A percentile compares a stretch with the other conserved stretches of the same genome.
phyloP scores from a whole-genome alignment of 2,797 vertebrate genomes.

The Chrysocyon brachyurus region DNA sequence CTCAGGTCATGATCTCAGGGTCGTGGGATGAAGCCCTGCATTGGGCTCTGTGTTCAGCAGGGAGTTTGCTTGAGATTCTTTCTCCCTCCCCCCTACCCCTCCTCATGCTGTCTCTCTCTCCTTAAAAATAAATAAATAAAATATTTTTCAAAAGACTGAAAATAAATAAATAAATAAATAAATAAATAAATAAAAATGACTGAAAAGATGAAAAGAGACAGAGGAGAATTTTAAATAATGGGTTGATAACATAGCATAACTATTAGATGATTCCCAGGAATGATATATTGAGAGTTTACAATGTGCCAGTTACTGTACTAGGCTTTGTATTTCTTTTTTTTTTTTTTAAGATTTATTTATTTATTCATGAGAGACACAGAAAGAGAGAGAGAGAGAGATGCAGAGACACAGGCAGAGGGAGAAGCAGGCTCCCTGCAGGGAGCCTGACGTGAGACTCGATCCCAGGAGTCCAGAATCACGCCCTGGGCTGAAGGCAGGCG shows the following conservation, averaged over 20 bases:
- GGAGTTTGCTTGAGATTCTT: neutral
- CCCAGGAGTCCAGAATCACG: too few species aligned
- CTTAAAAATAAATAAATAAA: neutral
- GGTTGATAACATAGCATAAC: neutral
- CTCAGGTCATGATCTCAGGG: neutral
- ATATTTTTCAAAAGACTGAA: neutral
- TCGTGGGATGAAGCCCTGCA: neutral
- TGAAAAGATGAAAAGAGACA: neutral
- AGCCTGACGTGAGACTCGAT: too few species aligned
- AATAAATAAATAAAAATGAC: neutral
- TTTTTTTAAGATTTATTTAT: neutral
- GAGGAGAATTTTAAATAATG: neutral
- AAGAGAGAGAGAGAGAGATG: too few species aligned
- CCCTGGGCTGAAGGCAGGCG: too few species aligned
- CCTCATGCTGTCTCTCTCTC: neutral
- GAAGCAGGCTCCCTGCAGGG: too few species aligned
- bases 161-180: too few species aligned
- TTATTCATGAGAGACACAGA: too few species aligned
- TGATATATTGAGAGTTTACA: neutral
- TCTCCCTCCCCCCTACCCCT: neutral
- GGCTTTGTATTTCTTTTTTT: conserved; percentile 4
- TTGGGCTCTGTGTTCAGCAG: neutral
- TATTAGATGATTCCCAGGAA: neutral
- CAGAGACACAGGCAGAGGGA: too few species aligned
- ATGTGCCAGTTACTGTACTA: neutral